phyloP scores from a whole-genome alignment of 2,113 vertebrate genomes.

The Myodes glareolus region DNA sequence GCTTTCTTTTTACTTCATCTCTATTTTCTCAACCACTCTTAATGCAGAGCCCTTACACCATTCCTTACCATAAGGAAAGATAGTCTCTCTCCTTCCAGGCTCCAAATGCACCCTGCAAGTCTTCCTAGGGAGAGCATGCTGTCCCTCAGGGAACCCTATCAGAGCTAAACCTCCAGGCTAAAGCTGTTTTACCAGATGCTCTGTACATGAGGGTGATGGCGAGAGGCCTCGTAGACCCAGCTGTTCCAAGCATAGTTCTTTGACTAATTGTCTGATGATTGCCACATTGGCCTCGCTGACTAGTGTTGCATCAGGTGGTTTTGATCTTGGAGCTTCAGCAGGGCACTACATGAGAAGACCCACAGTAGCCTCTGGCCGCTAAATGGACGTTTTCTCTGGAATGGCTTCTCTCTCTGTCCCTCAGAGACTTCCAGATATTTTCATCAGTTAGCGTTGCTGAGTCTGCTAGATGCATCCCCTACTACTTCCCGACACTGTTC shows the following conservation, averaged over 20 bases:
- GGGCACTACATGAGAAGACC: not conserved
- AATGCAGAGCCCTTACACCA: not conserved
- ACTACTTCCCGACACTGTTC: slow-evolving; percentile 1
- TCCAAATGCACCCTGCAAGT: not conserved
- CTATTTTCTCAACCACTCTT: not conserved
- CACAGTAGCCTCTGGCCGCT: not conserved
- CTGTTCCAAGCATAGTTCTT: not conserved
- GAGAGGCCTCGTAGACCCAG: not conserved
- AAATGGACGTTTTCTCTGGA: not conserved
- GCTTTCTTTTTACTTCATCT: not conserved
- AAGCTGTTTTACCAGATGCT: slow-evolving; percentile 41
- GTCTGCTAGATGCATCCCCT: not conserved
- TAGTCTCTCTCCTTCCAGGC: not conserved
- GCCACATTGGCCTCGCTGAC: not conserved
- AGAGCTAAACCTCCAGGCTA: not conserved
- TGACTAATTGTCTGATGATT: not conserved
- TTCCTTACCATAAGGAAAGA: not conserved
- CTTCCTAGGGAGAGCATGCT: not conserved
- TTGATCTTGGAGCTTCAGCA: not conserved
- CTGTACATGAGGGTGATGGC: not conserved
- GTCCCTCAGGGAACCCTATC: not conserved
- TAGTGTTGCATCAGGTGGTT: not conserved
- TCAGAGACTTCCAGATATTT: not conserved
- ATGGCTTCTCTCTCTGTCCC: not conserved
- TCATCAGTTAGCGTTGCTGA: not conserved